Conservation (phyloP, 2,888 invertebrate species). For the Rhagonycha lutea region DNA sequence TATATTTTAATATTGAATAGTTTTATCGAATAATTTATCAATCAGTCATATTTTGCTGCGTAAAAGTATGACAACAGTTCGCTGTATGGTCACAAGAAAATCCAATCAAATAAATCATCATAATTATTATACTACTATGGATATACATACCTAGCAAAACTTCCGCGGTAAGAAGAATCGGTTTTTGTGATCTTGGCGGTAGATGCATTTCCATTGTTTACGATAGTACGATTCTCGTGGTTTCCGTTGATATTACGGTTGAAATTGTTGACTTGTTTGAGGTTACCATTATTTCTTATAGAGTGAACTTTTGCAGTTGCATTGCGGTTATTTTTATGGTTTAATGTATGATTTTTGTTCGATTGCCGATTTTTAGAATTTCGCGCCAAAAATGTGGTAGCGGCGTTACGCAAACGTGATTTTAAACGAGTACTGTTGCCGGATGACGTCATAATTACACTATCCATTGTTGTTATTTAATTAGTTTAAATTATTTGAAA, state of each 20-base stretch:
- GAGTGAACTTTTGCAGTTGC: conserved; percentile 15
- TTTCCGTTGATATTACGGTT: conserved; percentile 27
- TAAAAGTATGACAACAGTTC: too few relatives aligned
- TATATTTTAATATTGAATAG: too few relatives aligned
- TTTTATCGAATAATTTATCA: too few relatives aligned
- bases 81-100: too few relatives aligned
- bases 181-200: conserved; percentile 16
- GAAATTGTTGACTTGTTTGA: conserved; percentile 29
- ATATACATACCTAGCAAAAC: conserved; percentile 32
- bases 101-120: neutral
- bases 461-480: conserved; percentile 53
- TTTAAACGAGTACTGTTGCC: conserved; percentile 52
- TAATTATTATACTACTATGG: neutral
- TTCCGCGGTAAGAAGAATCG: conserved; percentile 26
- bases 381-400: conserved; percentile 33
- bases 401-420: conserved; percentile 57
- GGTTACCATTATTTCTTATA: conserved; percentile 24
- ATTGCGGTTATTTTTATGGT: conserved; percentile 31
- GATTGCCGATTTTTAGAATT: conserved; percentile 28
- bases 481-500: neutral
- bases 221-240: conserved; percentile 21
- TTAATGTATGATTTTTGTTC: conserved; percentile 23
- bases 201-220: conserved; percentile 23
- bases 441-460: conserved; percentile 58
- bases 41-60: too few relatives aligned